phyloP scores from a whole-genome alignment of 2,888 invertebrate genomes.

The Pediacus dermestoides region DNA sequence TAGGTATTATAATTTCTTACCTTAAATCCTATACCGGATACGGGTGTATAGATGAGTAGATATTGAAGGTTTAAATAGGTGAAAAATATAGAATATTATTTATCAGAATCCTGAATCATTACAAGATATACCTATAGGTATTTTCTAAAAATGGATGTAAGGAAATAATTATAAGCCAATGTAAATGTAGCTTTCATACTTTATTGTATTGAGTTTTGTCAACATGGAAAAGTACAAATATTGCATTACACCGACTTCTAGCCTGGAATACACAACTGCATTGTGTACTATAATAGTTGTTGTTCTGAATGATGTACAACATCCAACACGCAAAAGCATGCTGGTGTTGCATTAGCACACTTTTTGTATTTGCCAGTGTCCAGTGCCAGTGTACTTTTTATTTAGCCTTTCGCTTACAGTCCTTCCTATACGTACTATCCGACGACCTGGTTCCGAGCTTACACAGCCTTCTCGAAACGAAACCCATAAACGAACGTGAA shows the following conservation, averaged over 20 bases:
- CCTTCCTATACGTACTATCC: conserved; percentile 37
- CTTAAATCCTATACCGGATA: no score
- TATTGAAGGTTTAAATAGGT: no score
- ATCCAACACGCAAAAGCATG: no score
- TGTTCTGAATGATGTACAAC: no score
- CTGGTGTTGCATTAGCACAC: conserved; percentile 23
- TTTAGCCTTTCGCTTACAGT: conserved; percentile 15
- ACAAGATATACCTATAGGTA: no score
- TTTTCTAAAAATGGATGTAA: no score
- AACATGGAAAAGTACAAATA: conserved; percentile 63
- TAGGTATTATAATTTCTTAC: no score
- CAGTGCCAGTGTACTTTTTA: conserved; percentile 45
- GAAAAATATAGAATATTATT: no score
- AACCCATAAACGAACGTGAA: conserved; percentile 39
- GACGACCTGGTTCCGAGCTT: conserved; percentile 46
- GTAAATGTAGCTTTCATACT: conserved; percentile 49
- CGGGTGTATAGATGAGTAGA: no score
- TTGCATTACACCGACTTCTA: conserved; percentile 57
- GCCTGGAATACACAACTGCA: conserved; percentile 50
- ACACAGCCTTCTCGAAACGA: conserved; percentile 44
- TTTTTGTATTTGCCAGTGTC: conserved; percentile 47
- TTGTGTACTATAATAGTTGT: conserved; percentile 34
- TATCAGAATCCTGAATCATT: no score
- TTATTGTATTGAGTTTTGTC: conserved; percentile 58
- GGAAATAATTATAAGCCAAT: conserved; percentile 33